phyloP scores from a whole-genome alignment of 2,113 vertebrate species.

The Zosterops hypoxanthus region DNA sequence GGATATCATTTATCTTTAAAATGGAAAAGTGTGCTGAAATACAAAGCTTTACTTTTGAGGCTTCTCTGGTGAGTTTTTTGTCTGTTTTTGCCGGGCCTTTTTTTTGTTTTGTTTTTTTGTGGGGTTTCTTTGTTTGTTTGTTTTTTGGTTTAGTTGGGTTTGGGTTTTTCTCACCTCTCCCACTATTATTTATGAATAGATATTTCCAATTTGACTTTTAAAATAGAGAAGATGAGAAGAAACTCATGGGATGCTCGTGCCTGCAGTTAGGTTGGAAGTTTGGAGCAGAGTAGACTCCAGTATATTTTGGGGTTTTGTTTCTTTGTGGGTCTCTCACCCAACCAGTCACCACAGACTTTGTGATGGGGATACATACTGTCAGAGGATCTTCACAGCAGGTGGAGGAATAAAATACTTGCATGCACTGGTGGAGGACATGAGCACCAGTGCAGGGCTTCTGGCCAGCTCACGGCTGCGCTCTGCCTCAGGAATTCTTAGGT shows the following conservation, averaged over 20 bases:
- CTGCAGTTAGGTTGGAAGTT: not conserved
- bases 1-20: not conserved
- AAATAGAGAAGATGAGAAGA: not conserved
- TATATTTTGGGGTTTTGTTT: not conserved
- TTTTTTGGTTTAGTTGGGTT: not conserved
- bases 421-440: not conserved
- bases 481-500: not conserved
- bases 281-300: not conserved
- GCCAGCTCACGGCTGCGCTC: not conserved
- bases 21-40: not conserved
- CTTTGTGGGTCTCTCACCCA: not conserved
- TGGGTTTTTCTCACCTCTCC: not conserved
- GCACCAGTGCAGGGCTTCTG: not conserved
- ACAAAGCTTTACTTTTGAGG: not conserved
- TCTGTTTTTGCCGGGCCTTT: not conserved
- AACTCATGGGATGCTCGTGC: not conserved
- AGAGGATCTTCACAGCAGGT: rapidly evolving
- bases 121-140: not conserved
- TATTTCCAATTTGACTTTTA: not conserved
- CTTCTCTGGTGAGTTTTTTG: not conserved
- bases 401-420: not conserved
- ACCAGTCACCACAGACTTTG: not conserved
- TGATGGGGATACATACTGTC: not conserved
- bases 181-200: not conserved
- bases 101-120: not conserved